These are phyloP conservation scores for Sussaba pulchella DNA, from an alignment of 2,888 invertebrate genomes.

Conservation along the genomic window DNA sequence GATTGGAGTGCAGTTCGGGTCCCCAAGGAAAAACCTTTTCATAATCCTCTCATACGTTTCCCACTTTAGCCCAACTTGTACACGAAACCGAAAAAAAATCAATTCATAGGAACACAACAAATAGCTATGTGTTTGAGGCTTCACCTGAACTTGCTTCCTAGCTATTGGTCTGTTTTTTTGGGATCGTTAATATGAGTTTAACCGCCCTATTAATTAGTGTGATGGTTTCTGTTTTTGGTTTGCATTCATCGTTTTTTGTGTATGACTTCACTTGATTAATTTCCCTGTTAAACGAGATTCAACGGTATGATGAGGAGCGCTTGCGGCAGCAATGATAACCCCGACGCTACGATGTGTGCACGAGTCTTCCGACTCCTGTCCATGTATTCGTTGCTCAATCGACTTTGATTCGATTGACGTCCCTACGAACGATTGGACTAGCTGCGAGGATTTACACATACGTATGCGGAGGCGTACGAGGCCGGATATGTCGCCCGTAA, in stretches of 20 bases:
- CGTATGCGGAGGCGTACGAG: conserved; percentile 33
- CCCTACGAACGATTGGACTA: background rate
- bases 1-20: background rate
- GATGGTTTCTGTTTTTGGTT: background rate
- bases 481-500: conserved; percentile 29
- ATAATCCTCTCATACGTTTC: no score
- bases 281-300: conserved; percentile 18
- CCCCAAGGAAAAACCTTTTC: background rate
- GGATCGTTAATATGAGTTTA: no score
- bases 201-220: no score
- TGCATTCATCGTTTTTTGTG: background rate
- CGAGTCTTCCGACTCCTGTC: conserved; percentile 45
- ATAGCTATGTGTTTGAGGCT: no score
- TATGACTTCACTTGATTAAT: background rate
- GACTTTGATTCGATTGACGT: no score
- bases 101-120: no score
- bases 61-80: no score
- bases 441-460: conserved; percentile 20
- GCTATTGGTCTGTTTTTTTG: no score
- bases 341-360: conserved; percentile 45
- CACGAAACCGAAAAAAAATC: no score
- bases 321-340: conserved; percentile 57
- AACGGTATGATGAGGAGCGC: conserved; percentile 51
- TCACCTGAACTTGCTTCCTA: no score
- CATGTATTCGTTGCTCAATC: conserved; percentile 41